Evolutionary conservation across 2,113 vertebrate species (phyloP), one percentile per base, ranked within the genome.

Genomic region (Podarcis muralis): DNA sequence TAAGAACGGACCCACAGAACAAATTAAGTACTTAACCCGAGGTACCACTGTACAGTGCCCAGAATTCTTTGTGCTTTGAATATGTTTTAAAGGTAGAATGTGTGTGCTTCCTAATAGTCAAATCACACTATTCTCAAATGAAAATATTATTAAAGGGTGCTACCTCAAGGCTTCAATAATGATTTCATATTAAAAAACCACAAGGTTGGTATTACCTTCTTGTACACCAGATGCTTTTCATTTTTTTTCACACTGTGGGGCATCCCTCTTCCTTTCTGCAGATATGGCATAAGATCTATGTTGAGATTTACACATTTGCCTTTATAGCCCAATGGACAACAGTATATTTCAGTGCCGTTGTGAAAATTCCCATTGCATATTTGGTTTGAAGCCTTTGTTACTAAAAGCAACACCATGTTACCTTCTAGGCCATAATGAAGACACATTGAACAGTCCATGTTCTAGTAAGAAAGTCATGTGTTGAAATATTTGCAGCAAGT

Each of bases 401-500:
- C 27, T 65, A 43, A 32, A 69, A 68, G 40, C 43, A 37, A 69
- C 7, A 68, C n/a, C n/a, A 69, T 48, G 23, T 59, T 78, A 78
- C 25, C 35, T 83, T 77, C 43, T 27, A 69, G 23, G 2, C 88
- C 86, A 30, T 74, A 90, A 93, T 59, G 77, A 86, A 74, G 72
- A 40, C 62, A 23, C 12, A 62, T n/a, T 2, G 40, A 78, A 69
- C 83, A 5, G 78, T 43, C 53, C 77, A 72, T 43, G 32, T 72
- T 78, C 72, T 69, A 43, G 20, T 87, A 89, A 89, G 85, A 77
- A 82, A 89, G 3, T 27, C 68, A 8, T 7, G 22, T 32, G 11
- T 76, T 40, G 92, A 74, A 37, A 40, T 83, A 80, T 69, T 65
- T 92, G n/a, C 43, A 69, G 83, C 6, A 89, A 87, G 81, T 27